Conservation (phyloP, 2,797 vertebrate species). For the Macropus fuliginosus region DNA sequence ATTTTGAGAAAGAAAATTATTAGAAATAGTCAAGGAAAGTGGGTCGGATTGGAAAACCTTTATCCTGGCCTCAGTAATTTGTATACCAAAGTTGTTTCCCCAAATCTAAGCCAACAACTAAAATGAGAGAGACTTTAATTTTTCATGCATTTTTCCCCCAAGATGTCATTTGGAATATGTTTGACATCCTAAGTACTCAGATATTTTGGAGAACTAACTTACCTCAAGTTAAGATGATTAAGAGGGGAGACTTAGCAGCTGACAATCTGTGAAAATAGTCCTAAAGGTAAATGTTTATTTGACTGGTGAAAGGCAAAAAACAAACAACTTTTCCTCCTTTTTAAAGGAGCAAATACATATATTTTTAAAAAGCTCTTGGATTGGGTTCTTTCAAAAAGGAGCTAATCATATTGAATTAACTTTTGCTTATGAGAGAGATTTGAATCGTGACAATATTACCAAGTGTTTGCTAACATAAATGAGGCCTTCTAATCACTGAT, state of each 20-base stretch:
- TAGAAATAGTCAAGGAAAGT: conserved; percentile 18
- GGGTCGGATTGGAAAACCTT: neutral
- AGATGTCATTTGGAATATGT: neutral
- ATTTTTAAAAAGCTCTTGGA: conserved; percentile 27
- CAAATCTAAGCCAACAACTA: neutral
- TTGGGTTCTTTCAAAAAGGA: conserved; percentile 35
- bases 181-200: neutral
- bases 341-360: neutral
- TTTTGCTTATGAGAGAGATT: neutral
- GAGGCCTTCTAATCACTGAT: neutral
- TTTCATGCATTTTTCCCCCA: neutral
- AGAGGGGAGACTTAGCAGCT: neutral
- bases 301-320: neutral
- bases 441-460: neutral
- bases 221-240: neutral
- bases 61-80: neutral
- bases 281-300: conserved; percentile 7
- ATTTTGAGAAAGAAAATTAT: neutral
- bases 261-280: neutral
- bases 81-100: neutral
- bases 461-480: neutral
- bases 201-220: conserved; percentile 49
- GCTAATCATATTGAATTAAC: conserved; percentile 25
- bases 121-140: neutral
- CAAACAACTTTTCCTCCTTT: neutral